A percentile compares a stretch with the other conserved stretches of the same genome.
Evolutionary conservation across 1,140 invertebrate species (phyloP).

Genomic region (Leptonema lineaticorne): DNA sequence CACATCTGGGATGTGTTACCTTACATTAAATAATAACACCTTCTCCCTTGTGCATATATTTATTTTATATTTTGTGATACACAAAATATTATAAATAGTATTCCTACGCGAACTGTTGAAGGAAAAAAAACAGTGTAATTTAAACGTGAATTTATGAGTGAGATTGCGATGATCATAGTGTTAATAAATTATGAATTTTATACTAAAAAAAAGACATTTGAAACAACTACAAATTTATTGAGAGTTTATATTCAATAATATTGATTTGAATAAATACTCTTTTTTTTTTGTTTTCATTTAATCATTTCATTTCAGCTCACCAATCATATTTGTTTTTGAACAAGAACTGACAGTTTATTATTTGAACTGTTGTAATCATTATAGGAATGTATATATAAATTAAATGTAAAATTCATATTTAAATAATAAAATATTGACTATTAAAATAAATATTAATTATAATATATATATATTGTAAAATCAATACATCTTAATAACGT

Average conservation of each 20-base stretch:
- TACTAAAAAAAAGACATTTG: conserved; percentile 14
- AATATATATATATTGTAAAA: too few relatives aligned
- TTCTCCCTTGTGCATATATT: conserved; percentile 5
- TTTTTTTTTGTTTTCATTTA: conserved; percentile 2
- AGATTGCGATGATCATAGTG: conserved; percentile 12
- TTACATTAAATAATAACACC: conserved; percentile 5
- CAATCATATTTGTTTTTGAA: conserved; percentile 14
- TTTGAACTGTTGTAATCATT: too few relatives aligned
- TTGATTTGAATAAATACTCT: conserved; percentile 10
- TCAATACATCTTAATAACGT: too few relatives aligned
- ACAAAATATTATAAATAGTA: neutral
- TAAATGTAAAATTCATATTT: too few relatives aligned
- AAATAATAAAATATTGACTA: too few relatives aligned
- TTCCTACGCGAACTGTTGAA: neutral
- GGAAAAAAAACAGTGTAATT: conserved; percentile 11
- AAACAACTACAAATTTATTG: conserved; percentile 7
- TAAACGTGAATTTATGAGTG: conserved; percentile 5
- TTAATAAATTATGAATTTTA: conserved; percentile 26
- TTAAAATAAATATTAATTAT: too few relatives aligned
- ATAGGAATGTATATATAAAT: too few relatives aligned
- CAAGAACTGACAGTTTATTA: neutral
- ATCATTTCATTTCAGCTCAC: conserved; percentile 11
- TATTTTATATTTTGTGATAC: conserved; percentile 24
- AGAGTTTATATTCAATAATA: conserved; percentile 3
- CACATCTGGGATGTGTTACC: conserved; percentile 1